Evolutionary conservation across 1,140 invertebrate genomes (phyloP), one percentile per base, ranked within the genome.

Genomic region (Hylaeus anthracinus): DNA sequence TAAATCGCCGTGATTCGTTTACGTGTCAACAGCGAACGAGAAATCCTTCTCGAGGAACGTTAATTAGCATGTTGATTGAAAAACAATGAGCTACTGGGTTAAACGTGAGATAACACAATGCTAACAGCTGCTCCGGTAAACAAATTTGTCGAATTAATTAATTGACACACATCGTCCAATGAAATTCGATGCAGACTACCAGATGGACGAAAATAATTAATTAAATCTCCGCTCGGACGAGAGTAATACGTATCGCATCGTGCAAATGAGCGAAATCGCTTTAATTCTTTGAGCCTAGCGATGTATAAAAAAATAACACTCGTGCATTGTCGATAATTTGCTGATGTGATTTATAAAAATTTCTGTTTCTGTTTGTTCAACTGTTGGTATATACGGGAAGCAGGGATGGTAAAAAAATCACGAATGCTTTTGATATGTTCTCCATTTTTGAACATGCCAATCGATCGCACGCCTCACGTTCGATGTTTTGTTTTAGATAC

Each of bases 41-140:
- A n/a, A 60, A 69, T 76, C 15, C 41, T 9, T 1, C 26, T 69
- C n/a, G 2, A 48, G 26, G 5, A 70, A 2, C 14, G 55, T 51
- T 77, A 60, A 77, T 77, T 70, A 61, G 10, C 45, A 10, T 15
- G 45, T 14, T 70, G 41, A n/a, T 77, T 39, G 43, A 56, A 77
- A 77, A 77, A 14, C 55, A 70, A 77, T 70, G 37, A 10, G n/a
- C 37, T 61, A 51, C 15, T 61, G 70, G 60, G 55, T 60, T 39
- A 12, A 14, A 12, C 26, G 9, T 8, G 9, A 61, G 26, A 77
- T 45, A 76, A 77, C 14, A 15, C 55, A 69, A 43, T 4, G 51
- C 2, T 67, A 67, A 56, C 51, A 12, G 15, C 4, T 1, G 3
- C 37, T 51, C 45, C 60, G 15, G 48, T 70, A 61, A 77, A 70